A percentile compares a stretch with the other conserved stretches of the same genome.
Conservation (phyloP, 1,140 invertebrate genomes). For the Daktulosphaira vitifoliae region DNA sequence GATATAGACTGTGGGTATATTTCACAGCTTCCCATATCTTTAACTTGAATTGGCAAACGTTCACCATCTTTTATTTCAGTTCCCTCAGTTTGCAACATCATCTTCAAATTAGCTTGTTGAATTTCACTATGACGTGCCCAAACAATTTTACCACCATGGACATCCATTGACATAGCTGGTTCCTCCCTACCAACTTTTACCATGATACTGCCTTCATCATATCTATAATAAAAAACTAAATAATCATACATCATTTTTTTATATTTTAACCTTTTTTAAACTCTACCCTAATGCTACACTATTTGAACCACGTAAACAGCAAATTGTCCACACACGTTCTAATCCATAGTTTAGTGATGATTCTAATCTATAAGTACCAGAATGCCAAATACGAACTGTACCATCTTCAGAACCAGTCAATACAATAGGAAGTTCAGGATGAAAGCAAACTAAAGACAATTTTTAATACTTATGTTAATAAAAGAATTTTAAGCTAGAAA, state of each 20-base stretch:
- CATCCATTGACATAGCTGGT: slow-evolving; percentile 98
- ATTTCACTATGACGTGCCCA: slow-evolving; percentile 98
- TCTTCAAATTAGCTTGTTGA: slow-evolving; percentile 93
- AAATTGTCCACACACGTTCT: slow-evolving; percentile 95
- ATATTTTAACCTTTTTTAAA: too few species aligned
- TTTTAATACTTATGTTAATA: background rate
- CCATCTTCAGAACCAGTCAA: slow-evolving; percentile 97
- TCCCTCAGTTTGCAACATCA: slow-evolving; percentile 56
- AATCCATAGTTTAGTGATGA: slow-evolving; percentile 96
- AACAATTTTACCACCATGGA: slow-evolving; percentile 93
- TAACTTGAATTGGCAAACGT: slow-evolving; percentile 81
- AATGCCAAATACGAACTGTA: slow-evolving; percentile 94
- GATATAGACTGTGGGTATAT: slow-evolving; percentile 98
- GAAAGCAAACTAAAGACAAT: slow-evolving; percentile 67
- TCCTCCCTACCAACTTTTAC: slow-evolving; percentile 96
- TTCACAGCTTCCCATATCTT: slow-evolving; percentile 99
- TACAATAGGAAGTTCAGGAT: slow-evolving; percentile 95
- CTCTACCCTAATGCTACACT: slow-evolving; percentile 82
- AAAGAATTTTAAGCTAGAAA: background rate
- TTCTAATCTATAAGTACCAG: slow-evolving; percentile 93
- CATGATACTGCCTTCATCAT: slow-evolving; percentile 97
- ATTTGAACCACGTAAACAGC: slow-evolving; percentile 90
- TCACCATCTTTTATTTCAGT: slow-evolving; percentile 81
- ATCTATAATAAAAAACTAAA: slow-evolving; percentile 47
- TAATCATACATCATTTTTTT: background rate